Evolutionary conservation across 2,113 vertebrate species (phyloP).

Genomic region (Lepus americanus): DNA sequence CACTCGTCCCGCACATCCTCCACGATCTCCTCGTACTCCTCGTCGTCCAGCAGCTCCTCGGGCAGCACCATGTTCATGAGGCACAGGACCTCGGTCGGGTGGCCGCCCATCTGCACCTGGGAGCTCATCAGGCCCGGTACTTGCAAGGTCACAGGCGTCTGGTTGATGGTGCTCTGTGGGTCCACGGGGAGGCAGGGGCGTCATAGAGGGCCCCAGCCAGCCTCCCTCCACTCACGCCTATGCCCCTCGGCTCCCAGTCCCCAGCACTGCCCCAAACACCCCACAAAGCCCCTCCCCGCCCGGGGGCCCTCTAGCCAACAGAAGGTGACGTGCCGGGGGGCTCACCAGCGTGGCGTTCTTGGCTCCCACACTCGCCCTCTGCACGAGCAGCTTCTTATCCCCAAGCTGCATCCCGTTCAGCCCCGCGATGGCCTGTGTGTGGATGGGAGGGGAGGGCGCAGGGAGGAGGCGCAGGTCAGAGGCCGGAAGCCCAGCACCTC

Average conservation of each 20-base stretch:
- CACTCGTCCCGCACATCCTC: conserved; percentile 95
- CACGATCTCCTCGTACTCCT: conserved; percentile 96
- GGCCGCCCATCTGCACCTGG: conserved; percentile 94
- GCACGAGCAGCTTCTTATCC: conserved; percentile 96
- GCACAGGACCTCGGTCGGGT: conserved; percentile 95
- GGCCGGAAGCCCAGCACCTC: conserved; percentile 24
- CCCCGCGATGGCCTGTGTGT: conserved; percentile 92
- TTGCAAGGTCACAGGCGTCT: conserved; percentile 96
- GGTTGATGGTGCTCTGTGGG: conserved; percentile 94
- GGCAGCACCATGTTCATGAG: conserved; percentile 98
- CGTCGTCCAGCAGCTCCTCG: conserved; percentile 94
- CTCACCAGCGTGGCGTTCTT: conserved; percentile 95
- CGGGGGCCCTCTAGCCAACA: conserved; percentile 74
- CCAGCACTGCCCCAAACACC: background rate
- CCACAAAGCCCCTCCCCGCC: background rate
- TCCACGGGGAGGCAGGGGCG: accelerated
- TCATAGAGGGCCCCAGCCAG: background rate
- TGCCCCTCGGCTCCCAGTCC: background rate
- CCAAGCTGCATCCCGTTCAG: conserved; percentile 96
- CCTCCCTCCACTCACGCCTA: background rate
- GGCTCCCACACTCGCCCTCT: conserved; percentile 96
- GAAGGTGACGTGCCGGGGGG: conserved; percentile 83
- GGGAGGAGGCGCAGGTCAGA: conserved; percentile 18
- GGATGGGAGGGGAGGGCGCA: conserved; percentile 45
- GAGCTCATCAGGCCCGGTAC: conserved; percentile 95